phyloP scores from a whole-genome alignment of 2,113 vertebrate species.

The Chaetodon trifascialis region DNA sequence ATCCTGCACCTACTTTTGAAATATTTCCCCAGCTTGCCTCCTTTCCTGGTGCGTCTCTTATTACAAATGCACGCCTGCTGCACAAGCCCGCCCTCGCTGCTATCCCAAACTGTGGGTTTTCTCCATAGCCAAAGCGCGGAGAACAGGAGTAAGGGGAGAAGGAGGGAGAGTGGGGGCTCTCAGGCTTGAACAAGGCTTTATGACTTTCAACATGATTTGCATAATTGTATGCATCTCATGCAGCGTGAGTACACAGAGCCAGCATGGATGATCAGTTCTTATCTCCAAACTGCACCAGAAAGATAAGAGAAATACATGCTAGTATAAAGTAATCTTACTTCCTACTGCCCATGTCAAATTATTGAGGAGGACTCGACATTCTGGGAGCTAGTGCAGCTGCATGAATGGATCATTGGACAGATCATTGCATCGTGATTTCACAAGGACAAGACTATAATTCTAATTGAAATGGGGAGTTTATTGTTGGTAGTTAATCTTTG shows the following conservation, averaged over 20 bases:
- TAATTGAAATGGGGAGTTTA: constrained; percentile 40
- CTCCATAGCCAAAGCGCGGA: constrained; percentile 48
- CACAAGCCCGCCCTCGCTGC: constrained; percentile 24
- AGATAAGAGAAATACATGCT: constrained; percentile 80
- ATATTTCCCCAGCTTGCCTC: constrained; percentile 35
- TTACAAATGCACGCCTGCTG: constrained; percentile 67
- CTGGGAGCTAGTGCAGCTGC: constrained; percentile 55
- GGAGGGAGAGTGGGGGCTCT: constrained; percentile 16
- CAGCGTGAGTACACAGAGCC: constrained; percentile 77
- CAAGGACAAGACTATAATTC: constrained; percentile 35
- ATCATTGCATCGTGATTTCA: constrained; percentile 53
- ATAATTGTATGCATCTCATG: constrained; percentile 85
- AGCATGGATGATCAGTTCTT: constrained; percentile 82
- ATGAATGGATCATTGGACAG: constrained; percentile 49
- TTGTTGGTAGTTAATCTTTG: constrained; percentile 26
- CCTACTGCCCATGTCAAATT: constrained; percentile 79
- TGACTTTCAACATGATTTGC: constrained; percentile 81
- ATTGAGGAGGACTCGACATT: constrained; percentile 70
- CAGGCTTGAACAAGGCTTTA: constrained; percentile 78
- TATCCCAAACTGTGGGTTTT: constrained; percentile 63
- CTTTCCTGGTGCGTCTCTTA: constrained; percentile 37
- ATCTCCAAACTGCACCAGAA: constrained; percentile 80
- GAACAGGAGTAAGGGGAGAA: constrained; percentile 9
- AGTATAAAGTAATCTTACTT: constrained; percentile 74
- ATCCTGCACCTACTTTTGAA: constrained; percentile 36